Evolutionary conservation across 2,797 vertebrate species (phyloP).

Genomic region (Epinephelus malabaricus): DNA sequence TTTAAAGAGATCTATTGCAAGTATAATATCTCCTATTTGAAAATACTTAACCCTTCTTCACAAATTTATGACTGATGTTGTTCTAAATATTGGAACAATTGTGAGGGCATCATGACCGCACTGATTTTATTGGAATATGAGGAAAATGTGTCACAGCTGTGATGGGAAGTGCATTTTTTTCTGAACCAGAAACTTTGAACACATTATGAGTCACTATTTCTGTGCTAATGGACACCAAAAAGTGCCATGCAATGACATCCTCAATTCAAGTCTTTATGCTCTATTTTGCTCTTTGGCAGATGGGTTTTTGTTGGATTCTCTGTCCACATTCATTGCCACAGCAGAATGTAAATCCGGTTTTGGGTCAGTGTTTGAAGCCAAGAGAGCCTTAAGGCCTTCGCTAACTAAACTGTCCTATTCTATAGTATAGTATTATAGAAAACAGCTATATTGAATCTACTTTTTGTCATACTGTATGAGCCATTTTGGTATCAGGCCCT

Average conservation of each 20-base stretch:
- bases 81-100: constrained; percentile 1
- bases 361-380: constrained; percentile 1
- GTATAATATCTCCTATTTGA: not conserved
- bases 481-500: constrained; percentile 10
- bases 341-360: constrained; percentile 23
- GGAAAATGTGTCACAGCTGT: constrained; percentile 23
- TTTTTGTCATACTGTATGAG: not conserved
- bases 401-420: not conserved
- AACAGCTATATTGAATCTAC: constrained; percentile 12
- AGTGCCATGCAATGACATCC: constrained; percentile 8
- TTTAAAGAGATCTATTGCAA: not conserved
- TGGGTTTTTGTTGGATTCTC: not conserved
- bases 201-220: constrained; percentile 2
- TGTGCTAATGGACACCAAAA: constrained; percentile 8
- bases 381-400: not conserved
- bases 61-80: constrained; percentile 6
- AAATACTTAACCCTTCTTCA: not conserved
- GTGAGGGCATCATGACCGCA: not conserved
- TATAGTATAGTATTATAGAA: not conserved
- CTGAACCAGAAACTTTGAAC: constrained; percentile 10
- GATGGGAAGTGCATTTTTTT: constrained; percentile 12
- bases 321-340: constrained; percentile 5
- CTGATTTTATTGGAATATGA: constrained; percentile 23
- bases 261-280: constrained; percentile 1
- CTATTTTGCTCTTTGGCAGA: constrained; percentile 17